Conservation (phyloP, 1,140 invertebrate species). For the Brachionus rotundiformis region DNA sequence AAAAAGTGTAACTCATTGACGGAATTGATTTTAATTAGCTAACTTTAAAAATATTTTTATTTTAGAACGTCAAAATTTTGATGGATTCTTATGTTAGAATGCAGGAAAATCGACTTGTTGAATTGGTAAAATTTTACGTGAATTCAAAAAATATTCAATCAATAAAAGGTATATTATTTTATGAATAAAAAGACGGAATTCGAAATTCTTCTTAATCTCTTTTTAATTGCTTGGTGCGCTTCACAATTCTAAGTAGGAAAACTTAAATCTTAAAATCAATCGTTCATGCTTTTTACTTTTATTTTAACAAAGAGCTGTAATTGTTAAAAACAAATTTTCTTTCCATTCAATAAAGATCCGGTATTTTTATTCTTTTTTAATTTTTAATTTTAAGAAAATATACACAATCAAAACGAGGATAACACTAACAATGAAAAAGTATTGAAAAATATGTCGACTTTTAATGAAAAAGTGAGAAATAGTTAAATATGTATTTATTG, state of each 20-base stretch:
- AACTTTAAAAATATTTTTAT: background rate
- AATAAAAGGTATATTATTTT: slow-evolving; percentile 31
- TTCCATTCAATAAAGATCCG: slow-evolving; percentile 1
- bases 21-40: background rate
- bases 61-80: slow-evolving; percentile 20
- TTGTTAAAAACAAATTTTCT: background rate
- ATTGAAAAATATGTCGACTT: background rate
- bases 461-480: slow-evolving; percentile 12
- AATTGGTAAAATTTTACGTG: slow-evolving; percentile 24
- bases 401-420: slow-evolving; percentile 1
- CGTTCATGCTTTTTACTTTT: background rate
- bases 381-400: slow-evolving; percentile 34
- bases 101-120: slow-evolving; percentile 3
- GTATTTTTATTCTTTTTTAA: slow-evolving; percentile 21
- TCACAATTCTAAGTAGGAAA: background rate
- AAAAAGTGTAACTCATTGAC: too few species aligned
- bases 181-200: background rate
- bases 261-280: slow-evolving; percentile 38
- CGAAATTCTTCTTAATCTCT: slow-evolving; percentile 12
- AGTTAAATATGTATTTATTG: background rate
- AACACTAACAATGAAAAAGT: background rate
- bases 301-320: background rate
- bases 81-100: slow-evolving; percentile 31
- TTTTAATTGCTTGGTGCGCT: slow-evolving; percentile 20
- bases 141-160: slow-evolving; percentile 16